phyloP scores from a whole-genome alignment of 1,140 invertebrate species.

The Papilio aristodemus region DNA sequence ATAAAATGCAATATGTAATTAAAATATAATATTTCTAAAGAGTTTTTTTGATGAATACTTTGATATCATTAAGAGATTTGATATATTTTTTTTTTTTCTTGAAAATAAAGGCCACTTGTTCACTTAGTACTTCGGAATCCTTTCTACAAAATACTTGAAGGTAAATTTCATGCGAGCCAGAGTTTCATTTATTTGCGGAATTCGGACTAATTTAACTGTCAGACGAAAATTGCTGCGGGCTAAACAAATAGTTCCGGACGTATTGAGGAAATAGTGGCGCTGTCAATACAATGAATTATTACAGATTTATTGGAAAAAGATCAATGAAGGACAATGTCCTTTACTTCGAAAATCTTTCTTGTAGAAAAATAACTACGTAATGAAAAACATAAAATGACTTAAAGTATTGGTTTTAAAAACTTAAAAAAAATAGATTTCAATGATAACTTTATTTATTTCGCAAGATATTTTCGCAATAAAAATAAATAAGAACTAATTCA shows the following conservation, averaged over 20 bases:
- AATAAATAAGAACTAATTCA: too few species aligned
- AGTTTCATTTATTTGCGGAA: slow-evolving; percentile 56
- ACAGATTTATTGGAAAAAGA: background rate
- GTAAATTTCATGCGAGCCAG: slow-evolving; percentile 14
- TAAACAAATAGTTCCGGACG: slow-evolving; percentile 47
- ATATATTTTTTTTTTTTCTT: too few species aligned
- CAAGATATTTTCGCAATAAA: too few species aligned
- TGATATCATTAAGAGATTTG: background rate
- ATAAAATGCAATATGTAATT: slow-evolving; percentile 3
- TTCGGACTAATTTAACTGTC: slow-evolving; percentile 59
- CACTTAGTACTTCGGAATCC: too few species aligned
- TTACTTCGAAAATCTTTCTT: too few species aligned
- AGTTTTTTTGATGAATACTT: background rate
- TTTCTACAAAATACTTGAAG: background rate
- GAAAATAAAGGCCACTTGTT: too few species aligned
- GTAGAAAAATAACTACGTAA: too few species aligned
- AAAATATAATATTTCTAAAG: background rate
- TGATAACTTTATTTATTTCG: too few species aligned
- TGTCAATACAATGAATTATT: background rate
- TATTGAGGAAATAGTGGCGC: slow-evolving; percentile 31
- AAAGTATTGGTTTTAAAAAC: too few species aligned
- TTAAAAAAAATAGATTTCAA: too few species aligned
- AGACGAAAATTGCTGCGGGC: slow-evolving; percentile 44
- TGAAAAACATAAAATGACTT: too few species aligned
- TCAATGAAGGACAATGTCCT: too few species aligned